Conservation (phyloP, 2,113 vertebrate species). For the Orthochromis indermauri region DNA sequence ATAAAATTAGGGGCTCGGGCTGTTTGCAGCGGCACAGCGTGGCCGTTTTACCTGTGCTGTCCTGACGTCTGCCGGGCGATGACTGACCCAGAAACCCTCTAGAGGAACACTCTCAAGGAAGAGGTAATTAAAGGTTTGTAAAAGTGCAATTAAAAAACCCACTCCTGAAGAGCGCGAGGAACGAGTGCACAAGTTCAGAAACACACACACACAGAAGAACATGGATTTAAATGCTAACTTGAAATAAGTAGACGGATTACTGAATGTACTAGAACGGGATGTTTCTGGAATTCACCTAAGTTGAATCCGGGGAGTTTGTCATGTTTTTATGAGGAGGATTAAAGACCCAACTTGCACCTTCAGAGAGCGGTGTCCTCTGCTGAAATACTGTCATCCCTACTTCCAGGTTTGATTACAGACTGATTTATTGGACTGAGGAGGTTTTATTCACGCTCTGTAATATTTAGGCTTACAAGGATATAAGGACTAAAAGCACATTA, state of each 20-base stretch:
- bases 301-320: neutral
- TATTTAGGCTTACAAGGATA: neutral
- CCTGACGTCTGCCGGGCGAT: slow-evolving; percentile 3
- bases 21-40: neutral
- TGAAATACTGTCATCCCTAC: neutral
- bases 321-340: neutral
- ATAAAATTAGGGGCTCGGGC: slow-evolving; percentile 7
- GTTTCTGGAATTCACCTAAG: neutral
- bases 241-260: neutral
- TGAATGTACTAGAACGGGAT: neutral
- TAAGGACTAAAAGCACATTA: neutral
- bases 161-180: neutral
- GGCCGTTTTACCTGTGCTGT: slow-evolving; percentile 4
- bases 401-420: neutral
- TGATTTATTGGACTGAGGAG: neutral
- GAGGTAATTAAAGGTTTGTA: slow-evolving; percentile 42
- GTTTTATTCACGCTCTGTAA: neutral
- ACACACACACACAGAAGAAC: neutral
- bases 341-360: neutral
- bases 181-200: neutral
- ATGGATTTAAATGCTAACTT: neutral
- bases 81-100: neutral
- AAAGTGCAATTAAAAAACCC: slow-evolving; percentile 43
- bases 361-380: neutral
- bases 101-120: neutral